phyloP scores from a whole-genome alignment of 2,113 vertebrate genomes.

The Entelurus aequoreus region DNA sequence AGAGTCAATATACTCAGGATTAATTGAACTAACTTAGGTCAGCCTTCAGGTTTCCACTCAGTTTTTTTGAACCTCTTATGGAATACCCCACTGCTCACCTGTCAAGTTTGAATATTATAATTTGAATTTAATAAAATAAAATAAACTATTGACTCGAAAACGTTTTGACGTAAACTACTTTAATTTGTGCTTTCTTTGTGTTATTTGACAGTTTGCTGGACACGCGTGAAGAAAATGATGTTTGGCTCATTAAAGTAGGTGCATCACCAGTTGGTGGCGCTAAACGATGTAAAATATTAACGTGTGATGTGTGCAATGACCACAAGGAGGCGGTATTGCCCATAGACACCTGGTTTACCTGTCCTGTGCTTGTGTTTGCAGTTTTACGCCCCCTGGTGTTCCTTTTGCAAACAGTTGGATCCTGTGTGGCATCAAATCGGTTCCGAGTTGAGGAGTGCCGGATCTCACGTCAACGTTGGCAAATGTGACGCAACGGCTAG shows the following conservation, averaged over 20 bases:
- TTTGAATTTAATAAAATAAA: too few relatives aligned
- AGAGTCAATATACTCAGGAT: too few relatives aligned
- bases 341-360: background rate
- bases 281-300: background rate
- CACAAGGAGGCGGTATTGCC: too few relatives aligned
- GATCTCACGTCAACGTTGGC: conserved; percentile 86
- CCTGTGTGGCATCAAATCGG: conserved; percentile 89
- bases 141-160: too few relatives aligned
- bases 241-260: conserved; percentile 90
- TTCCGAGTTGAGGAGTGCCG: conserved; percentile 83
- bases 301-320: too few relatives aligned
- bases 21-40: too few relatives aligned
- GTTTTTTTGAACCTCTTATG: too few relatives aligned
- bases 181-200: too few relatives aligned
- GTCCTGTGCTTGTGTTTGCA: conserved; percentile 36
- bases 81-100: too few relatives aligned
- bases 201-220: conserved; percentile 80
- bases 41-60: too few relatives aligned
- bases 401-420: conserved; percentile 88
- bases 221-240: conserved; percentile 72
- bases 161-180: too few relatives aligned
- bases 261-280: background rate
- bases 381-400: conserved; percentile 96
- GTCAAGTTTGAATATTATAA: too few relatives aligned
- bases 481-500: conserved; percentile 84